Base-by-base conservation (phyloP, 2,797 vertebrate species). In the Phataginus tricuspis region DNA sequence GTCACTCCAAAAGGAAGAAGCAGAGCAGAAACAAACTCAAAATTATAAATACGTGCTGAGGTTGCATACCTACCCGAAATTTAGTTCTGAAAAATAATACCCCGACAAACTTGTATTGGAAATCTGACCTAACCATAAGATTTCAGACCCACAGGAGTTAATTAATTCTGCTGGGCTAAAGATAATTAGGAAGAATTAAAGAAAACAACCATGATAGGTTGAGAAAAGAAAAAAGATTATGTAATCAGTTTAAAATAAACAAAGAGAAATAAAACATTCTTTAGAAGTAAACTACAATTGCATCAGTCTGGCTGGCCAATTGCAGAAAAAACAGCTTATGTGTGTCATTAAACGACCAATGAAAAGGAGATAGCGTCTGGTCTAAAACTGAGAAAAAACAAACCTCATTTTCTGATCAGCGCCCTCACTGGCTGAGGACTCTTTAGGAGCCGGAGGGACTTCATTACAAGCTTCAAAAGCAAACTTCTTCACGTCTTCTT, bases 391-490 rank as follows among this genome's bases (percentile, higher is more conserved):
- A 99, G 99, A 99, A 99, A 99, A 99, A 99, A 99, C 99, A 99
- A 99, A 99, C 99, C 99, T 99, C 99, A 99, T 99, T 99, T 99
- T 99, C 99, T 99, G 99, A 99, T 99, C 99, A 99, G 98, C 99
- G 98, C 99, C 99, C 99, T 99, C 99, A 99, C 99, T 99, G 99
- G 99, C 97, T 98, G 99, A 99, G 99, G 99, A 99, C 99, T 99
- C 99, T 99, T 99, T 99, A 99, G 99, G 98, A 98, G 99, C 98
- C 97, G 99, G 98, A 98, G 99, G 98, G 98, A 99, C 99, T 98
- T 99, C 99, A 97, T 99, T 99, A 98, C 98, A 98, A 98, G 98
- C 98, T 98, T 99, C 98, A 98, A 99, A 99, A 98, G 99, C 99
- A 98, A 98, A 98, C 99, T 99, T 99, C 99, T 97, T 98, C 98